Base-by-base conservation (phyloP, 1,140 invertebrate genomes). In the Euura lappo region DNA sequence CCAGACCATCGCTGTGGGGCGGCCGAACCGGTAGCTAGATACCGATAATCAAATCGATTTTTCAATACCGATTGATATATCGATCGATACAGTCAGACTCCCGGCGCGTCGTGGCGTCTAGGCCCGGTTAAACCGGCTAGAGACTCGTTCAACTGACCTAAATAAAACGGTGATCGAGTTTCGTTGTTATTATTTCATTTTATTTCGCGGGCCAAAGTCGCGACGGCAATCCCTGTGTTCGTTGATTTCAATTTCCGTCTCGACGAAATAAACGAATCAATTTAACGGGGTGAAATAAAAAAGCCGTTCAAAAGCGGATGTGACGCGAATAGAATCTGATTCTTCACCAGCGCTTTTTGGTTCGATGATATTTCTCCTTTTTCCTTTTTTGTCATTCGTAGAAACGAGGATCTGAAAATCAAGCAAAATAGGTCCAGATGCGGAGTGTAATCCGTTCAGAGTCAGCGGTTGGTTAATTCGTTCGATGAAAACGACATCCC, bases 111-210 rank as follows among this genome's bases (percentile, higher is more conserved):
- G 28, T 28, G 28, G 28, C 51, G 51, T 60, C 51, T 60, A 3
- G 51, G 8, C 51, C 8, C 3, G 51, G 28, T 28, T 28, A 28
- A 1, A 28, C 28, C 28, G 28, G 28, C 28, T 60, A n/a, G 51
- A n/a, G 51, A 60, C 51, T 60, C 51, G 51, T 60, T 60, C 51
- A 60, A 60, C 51, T 60, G 51, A 60, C 51, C 51, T 60, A 60
- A 60, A 60, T 60, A 60, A 60, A 60, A 60, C 51, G 51, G 51
- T 60, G 51, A 60, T 60, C 51, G 51, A 60, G 51, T 60, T 60
- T n/a, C 51, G 51, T 60, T 60, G 6, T 60, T 60, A 60, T 60
- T 60, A 60, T 60, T 60, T 60, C 13, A 60, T 60, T 60, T 60
- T 60, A 60, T 60, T 60, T n/a, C 51, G 51, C 13, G 10, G 51